Evolutionary conservation across 2,113 vertebrate species (phyloP), one percentile per base, ranked within the genome.

Genomic region (Heterochromis multidens): DNA sequence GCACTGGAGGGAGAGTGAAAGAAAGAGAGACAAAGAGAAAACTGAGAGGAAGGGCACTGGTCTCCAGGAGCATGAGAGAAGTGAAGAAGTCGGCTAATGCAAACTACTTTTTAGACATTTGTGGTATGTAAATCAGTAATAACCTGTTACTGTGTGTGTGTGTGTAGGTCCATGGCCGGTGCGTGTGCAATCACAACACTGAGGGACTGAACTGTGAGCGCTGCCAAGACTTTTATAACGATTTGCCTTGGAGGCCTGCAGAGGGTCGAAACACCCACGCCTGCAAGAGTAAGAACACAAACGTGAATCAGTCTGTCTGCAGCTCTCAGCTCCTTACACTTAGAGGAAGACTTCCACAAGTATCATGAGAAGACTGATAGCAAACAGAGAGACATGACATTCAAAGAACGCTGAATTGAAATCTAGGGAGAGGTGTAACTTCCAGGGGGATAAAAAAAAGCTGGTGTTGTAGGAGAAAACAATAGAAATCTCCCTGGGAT

Each of bases 151-250:
- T 67, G 35, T 67, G 4, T 2, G 25, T 79, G 40, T 86, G 80
- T 70, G 6, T 40, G 31, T 16, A 99, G 99, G 99, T 99, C 33
- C 97, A 99, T 0, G 98, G 99, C 1, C 97, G 96, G 78, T 99
- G 99, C 90, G 95, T 98, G 95, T 99, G 99, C 88, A 97, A 97
- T 56, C 99, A 99, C 93, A 97, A 99, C 88, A 99, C 98, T 0
- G 96, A 96, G 90, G 99, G 98, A 16, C 92, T 99, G 67, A 99
- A 99, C 94, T 99, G 99, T 82, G 98, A 99, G 59, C 96, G 91
- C 76, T 99, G 99, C 88, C 91, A 96, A 89, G 96, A 98, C 87
- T 99, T 99, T 90, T 97, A 98, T 93, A 97, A 98, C 0, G 97
- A 99, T 35, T 86, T 96, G 49, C 98, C 99, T 1, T 99, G 99